Conservation (phyloP, 2,113 vertebrate genomes). For the Xenotilapia longispinis region DNA sequence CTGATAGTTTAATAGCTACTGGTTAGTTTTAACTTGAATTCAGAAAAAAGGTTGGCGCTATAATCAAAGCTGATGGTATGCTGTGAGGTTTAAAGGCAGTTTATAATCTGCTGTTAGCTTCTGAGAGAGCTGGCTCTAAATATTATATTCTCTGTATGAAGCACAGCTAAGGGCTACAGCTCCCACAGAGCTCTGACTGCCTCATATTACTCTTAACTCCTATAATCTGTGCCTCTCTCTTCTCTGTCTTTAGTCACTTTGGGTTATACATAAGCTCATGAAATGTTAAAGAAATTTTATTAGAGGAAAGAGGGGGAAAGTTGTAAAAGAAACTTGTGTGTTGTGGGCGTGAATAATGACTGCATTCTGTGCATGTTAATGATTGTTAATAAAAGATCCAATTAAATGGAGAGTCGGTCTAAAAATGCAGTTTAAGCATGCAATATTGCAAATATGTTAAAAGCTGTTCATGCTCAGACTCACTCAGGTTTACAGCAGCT, state of each 20-base stretch:
- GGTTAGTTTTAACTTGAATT: background rate
- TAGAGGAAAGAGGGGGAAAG: background rate
- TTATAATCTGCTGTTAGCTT: conserved; percentile 15
- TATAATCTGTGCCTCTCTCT: background rate
- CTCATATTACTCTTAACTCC: background rate
- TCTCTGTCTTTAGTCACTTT: background rate
- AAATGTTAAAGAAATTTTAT: background rate
- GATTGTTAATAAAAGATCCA: background rate
- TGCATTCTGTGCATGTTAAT: background rate
- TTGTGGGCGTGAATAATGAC: background rate
- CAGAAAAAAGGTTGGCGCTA: conserved; percentile 1
- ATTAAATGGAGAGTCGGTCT: background rate
- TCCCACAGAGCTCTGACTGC: background rate
- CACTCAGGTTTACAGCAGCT: background rate
- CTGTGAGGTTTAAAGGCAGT: conserved; percentile 7
- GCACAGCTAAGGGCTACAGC: background rate
- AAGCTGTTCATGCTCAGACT: background rate
- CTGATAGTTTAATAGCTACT: background rate
- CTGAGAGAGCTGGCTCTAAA: background rate
- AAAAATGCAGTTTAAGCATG: background rate
- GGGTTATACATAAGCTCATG: background rate
- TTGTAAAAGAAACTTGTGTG: background rate
- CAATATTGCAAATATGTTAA: background rate
- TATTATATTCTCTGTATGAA: background rate
- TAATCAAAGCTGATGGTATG: conserved; percentile 10